A percentile compares a stretch with the other conserved stretches of the same genome.
phyloP scores from a whole-genome alignment of 2,888 invertebrate genomes.

The Lasioglossum pauxillum region DNA sequence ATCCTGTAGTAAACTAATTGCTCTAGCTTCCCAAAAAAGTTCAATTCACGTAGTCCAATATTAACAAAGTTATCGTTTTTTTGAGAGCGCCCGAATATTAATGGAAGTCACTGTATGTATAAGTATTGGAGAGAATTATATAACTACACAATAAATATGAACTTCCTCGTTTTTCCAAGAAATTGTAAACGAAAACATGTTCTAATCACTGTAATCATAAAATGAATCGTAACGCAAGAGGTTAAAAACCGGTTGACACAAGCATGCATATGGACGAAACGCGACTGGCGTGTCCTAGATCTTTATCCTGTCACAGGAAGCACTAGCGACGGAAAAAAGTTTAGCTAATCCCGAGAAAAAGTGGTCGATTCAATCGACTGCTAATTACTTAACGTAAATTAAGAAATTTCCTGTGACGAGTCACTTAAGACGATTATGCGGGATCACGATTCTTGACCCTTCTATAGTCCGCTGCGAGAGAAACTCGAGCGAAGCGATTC shows the following conservation, averaged over 20 bases:
- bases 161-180: too few relatives aligned
- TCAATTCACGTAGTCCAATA: too few relatives aligned
- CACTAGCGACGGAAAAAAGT: neutral
- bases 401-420: slow-evolving; percentile 44
- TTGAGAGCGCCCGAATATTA: too few relatives aligned
- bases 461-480: neutral
- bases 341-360: slow-evolving; percentile 1
- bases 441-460: slow-evolving; percentile 17
- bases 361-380: slow-evolving; percentile 32
- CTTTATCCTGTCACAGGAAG: neutral
- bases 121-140: too few relatives aligned
- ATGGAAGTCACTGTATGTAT: too few relatives aligned
- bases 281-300: neutral
- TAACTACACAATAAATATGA: too few relatives aligned
- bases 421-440: slow-evolving; percentile 14
- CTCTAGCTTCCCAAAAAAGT: too few relatives aligned
- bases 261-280: neutral
- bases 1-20: too few relatives aligned
- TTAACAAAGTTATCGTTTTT: too few relatives aligned
- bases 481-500: neutral
- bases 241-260: neutral
- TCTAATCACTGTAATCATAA: too few relatives aligned
- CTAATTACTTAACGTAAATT: slow-evolving; percentile 49
- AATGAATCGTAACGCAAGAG: too few relatives aligned
- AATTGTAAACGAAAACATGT: too few relatives aligned